Conservation (phyloP, 2,888 invertebrate genomes). For the Lasioglossum villosulum region DNA sequence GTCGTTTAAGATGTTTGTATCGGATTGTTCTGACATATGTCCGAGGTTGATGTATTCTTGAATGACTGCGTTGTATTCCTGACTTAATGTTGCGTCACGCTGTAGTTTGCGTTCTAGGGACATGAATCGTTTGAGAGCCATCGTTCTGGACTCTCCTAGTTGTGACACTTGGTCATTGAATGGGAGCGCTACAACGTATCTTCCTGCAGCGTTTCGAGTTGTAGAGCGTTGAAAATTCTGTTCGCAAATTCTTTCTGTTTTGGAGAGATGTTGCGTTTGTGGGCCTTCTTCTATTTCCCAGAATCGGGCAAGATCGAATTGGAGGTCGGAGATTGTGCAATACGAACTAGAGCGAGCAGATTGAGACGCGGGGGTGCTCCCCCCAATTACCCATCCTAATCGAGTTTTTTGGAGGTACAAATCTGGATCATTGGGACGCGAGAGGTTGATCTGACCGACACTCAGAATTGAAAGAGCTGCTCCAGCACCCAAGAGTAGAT, state of each 20-base stretch:
- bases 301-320: background rate
- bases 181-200: conserved; percentile 8
- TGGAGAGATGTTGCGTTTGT: background rate
- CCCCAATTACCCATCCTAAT: conserved; percentile 14
- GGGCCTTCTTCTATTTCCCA: conserved; percentile 26
- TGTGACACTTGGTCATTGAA: background rate
- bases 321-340: background rate
- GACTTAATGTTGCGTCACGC: background rate
- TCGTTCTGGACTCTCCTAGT: background rate
- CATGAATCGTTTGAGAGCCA: background rate
- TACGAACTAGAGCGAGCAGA: background rate
- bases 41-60: conserved; percentile 20
- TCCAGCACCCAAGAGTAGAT: conserved; percentile 1
- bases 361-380: background rate
- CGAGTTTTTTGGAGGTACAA: background rate
- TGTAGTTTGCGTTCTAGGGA: conserved; percentile 7
- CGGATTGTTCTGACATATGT: background rate
- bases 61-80: background rate
- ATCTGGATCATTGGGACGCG: background rate
- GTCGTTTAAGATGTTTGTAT: background rate
- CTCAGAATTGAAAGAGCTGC: background rate
- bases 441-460: background rate
- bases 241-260: background rate
- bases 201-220: background rate
- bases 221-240: background rate